Conservation (phyloP, 2,888 invertebrate species). For the Aphelenchoides bicaudatus region DNA sequence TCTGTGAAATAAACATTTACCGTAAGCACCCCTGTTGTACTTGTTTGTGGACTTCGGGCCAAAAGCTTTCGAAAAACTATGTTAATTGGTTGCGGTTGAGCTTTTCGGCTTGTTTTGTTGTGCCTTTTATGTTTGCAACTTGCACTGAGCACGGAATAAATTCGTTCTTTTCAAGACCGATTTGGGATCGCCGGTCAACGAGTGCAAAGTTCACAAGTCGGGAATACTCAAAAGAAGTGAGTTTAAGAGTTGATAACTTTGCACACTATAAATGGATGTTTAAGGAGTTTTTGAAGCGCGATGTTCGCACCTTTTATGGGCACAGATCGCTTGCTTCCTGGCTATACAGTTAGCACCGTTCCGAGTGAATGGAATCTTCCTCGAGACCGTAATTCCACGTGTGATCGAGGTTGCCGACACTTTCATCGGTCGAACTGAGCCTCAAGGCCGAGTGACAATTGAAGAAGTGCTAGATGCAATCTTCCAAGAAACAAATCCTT, state of each 20-base stretch:
- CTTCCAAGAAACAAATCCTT: constrained; percentile 74
- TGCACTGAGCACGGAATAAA: no score
- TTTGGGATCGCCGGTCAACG: background rate
- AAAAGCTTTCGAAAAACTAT: no score
- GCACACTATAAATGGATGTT: background rate
- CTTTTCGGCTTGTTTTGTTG: no score
- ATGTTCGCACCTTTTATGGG: constrained; percentile 15
- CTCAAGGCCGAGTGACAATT: constrained; percentile 67
- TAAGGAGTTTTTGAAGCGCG: constrained; percentile 8
- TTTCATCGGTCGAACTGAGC: constrained; percentile 53
- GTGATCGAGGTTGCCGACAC: constrained; percentile 61
- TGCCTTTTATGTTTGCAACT: no score
- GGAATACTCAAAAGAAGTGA: constrained; percentile 5
- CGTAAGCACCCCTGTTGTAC: no score
- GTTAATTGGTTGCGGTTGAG: no score
- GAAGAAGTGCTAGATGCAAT: constrained; percentile 90
- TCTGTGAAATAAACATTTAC: no score
- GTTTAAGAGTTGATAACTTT: background rate
- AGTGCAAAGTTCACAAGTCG: background rate
- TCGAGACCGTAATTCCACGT: constrained; percentile 40
- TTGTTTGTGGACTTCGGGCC: no score
- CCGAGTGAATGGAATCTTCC: constrained; percentile 57
- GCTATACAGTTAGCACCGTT: constrained; percentile 58
- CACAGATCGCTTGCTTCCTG: constrained; percentile 36
- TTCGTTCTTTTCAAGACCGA: background rate